Percentiles rank a stretch among this genome's conserved stretches.
phyloP scores from a whole-genome alignment of 2,888 invertebrate species.

The Mechanitis messenoides region DNA sequence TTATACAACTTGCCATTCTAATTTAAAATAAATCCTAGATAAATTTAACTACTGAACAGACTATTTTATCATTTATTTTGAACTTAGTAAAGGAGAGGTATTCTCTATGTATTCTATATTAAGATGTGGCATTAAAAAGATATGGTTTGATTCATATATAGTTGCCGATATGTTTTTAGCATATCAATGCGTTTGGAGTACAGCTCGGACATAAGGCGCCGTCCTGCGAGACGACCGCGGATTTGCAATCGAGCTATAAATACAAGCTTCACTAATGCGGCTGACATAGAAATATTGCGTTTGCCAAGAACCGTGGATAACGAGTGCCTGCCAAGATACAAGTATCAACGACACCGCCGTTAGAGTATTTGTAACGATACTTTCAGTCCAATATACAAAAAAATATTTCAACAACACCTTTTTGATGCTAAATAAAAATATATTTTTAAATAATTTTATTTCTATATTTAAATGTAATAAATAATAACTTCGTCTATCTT shows the following conservation, averaged over 20 bases:
- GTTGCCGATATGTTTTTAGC: constrained; percentile 2
- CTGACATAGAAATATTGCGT: constrained; percentile 41
- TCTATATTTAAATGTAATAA: too few species aligned
- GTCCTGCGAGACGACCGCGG: constrained; percentile 37
- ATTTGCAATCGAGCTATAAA: constrained; percentile 49
- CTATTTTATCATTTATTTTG: background rate
- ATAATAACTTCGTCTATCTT: too few species aligned
- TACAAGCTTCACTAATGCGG: constrained; percentile 46
- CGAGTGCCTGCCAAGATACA: constrained; percentile 17
- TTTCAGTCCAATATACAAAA: constrained; percentile 6
- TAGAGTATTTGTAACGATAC: constrained; percentile 26
- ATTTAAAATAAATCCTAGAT: constrained; percentile 3
- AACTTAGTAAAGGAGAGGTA: too few species aligned
- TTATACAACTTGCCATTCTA: constrained; percentile 21
- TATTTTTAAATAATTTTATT: too few species aligned
- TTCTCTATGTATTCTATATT: too few species aligned
- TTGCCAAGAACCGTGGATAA: constrained; percentile 27
- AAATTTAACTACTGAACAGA: background rate
- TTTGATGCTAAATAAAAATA: too few species aligned
- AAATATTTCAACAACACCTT: background rate
- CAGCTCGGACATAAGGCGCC: constrained; percentile 22
- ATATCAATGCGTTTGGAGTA: constrained; percentile 5
- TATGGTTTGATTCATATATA: background rate
- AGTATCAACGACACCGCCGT: constrained; percentile 17
- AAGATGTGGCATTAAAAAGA: background rate